Evolutionary conservation across 1,140 invertebrate genomes (phyloP).

Genomic region (Caenorhabditis briggsae): DNA sequence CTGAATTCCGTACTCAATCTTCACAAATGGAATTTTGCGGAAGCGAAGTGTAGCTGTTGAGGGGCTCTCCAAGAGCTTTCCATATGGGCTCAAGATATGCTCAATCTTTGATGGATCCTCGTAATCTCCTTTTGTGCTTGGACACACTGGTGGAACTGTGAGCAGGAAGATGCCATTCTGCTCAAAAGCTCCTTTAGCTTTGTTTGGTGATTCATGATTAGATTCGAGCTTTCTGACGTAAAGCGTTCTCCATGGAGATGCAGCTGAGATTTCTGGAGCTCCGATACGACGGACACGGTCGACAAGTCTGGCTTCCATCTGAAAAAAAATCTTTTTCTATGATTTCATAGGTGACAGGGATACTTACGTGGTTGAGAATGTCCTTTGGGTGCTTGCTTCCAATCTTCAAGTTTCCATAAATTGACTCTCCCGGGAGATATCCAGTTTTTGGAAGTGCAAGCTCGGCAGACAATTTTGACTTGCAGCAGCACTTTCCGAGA

Average conservation of each 20-base stretch:
- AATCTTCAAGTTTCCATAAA: conserved; percentile 64
- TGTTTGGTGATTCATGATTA: background rate
- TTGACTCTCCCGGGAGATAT: conserved; percentile 63
- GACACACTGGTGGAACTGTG: conserved; percentile 60
- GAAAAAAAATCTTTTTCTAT: no score
- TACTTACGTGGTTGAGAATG: conserved; percentile 62
- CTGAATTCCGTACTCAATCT: conserved; percentile 65
- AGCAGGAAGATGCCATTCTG: conserved; percentile 59
- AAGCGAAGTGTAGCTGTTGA: conserved; percentile 66
- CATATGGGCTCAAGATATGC: conserved; percentile 55
- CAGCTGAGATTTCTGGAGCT: conserved; percentile 56
- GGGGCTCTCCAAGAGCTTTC: conserved; percentile 62
- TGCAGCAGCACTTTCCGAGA: conserved; percentile 67
- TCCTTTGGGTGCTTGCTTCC: conserved; percentile 64
- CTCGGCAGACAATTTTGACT: conserved; percentile 64
- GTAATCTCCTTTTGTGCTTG: conserved; percentile 58
- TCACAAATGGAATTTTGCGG: conserved; percentile 64
- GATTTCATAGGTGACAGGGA: no score
- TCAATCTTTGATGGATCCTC: conserved; percentile 9
- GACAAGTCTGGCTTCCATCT: conserved; percentile 63
- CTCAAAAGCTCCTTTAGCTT: conserved; percentile 49
- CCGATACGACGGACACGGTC: conserved; percentile 60
- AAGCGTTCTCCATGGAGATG: conserved; percentile 55
- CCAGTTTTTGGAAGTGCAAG: conserved; percentile 63
- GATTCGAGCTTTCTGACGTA: conserved; percentile 57